Percentiles rank a stretch among this genome's conserved stretches.
Conservation (phyloP, 1,140 invertebrate species). For the Pararge aegeria region DNA sequence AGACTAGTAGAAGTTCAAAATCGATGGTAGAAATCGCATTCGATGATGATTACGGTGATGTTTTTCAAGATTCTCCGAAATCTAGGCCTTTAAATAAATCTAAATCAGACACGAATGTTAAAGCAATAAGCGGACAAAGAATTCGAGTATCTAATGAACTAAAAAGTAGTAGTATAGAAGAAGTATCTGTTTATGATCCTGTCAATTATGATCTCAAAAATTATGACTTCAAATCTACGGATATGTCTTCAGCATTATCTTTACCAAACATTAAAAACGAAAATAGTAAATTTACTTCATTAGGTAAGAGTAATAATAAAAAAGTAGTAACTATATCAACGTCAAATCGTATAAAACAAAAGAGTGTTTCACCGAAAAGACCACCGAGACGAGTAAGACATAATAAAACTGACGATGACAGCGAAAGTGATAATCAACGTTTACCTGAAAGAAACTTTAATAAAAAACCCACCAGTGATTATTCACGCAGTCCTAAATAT, state of each 20-base stretch:
- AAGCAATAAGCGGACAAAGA: conserved; percentile 81
- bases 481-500: conserved; percentile 44
- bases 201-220: conserved; percentile 75
- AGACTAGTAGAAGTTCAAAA: conserved; percentile 61
- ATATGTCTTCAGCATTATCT: conserved; percentile 53
- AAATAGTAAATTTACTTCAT: conserved; percentile 52
- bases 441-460: conserved; percentile 52
- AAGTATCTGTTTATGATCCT: conserved; percentile 68
- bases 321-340: conserved; percentile 48
- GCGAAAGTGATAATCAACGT: conserved; percentile 72
- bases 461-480: conserved; percentile 45
- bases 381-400: conserved; percentile 66
- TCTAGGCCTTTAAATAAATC: conserved; percentile 39
- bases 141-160: conserved; percentile 78
- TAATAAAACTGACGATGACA: conserved; percentile 68
- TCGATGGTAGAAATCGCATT: conserved; percentile 66
- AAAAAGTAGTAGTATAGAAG: conserved; percentile 49
- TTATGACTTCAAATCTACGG: conserved; percentile 59
- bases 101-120: conserved; percentile 75
- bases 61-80: conserved; percentile 62
- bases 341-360: conserved; percentile 66
- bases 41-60: conserved; percentile 64
- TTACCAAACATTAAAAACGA: conserved; percentile 73
- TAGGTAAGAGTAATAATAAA: conserved; percentile 62
- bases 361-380: conserved; percentile 69